Conservation (phyloP, 2,888 invertebrate genomes). For the Sinodicranocentrus sp. region DNA sequence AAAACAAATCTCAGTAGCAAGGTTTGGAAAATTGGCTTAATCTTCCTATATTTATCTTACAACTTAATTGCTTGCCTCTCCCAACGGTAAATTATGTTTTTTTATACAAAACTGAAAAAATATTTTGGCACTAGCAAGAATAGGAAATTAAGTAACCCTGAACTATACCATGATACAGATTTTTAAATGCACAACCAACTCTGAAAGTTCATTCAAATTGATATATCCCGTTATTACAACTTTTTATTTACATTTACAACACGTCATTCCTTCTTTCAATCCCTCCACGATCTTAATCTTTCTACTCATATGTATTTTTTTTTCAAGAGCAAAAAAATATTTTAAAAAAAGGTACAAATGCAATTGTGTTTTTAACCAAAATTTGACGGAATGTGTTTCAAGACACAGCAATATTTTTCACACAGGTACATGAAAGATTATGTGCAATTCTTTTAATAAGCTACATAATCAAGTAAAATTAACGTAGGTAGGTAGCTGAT, state of each 20-base stretch:
- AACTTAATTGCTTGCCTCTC: background rate
- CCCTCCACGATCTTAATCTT: background rate
- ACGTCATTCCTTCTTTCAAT: background rate
- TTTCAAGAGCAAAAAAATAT: background rate
- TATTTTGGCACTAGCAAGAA: background rate
- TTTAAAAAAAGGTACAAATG: background rate
- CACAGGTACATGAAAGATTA: conserved; percentile 5
- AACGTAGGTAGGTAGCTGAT: no score
- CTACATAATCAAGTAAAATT: background rate
- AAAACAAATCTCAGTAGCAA: background rate
- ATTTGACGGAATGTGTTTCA: conserved; percentile 20
- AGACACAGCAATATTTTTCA: conserved; percentile 17
- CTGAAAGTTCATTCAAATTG: background rate
- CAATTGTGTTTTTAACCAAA: background rate
- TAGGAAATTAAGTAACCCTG: background rate
- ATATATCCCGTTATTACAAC: background rate
- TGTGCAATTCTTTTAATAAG: background rate
- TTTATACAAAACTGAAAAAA: background rate
- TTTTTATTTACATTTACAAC: background rate
- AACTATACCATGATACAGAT: background rate
- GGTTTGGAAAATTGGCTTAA: background rate
- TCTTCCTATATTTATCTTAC: background rate
- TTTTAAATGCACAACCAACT: background rate
- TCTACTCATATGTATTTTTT: background rate
- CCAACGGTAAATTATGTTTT: background rate